Evolutionary conservation across 2,888 invertebrate species (phyloP), one percentile per base, ranked within the genome.

Genomic region (Esperia sulphurella): DNA sequence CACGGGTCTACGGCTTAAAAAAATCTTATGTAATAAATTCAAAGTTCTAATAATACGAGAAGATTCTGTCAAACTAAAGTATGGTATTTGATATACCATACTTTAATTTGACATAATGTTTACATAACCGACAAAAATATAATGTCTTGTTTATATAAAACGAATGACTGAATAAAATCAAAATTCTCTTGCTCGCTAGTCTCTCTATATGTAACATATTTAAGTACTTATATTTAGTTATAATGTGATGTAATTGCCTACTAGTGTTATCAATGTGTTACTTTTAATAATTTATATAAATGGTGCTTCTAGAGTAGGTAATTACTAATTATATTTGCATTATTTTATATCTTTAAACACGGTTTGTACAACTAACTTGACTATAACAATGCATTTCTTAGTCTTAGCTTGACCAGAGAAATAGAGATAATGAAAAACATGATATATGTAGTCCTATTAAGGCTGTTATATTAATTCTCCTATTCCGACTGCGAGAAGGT

Each of bases 241-340:
- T 33, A 33, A 12, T 10, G n/a, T 13, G 28, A 14, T 10, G 33
- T 28, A 12, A 29, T n/a, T 29, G 29, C 41, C 29, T 41, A 29
- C 12, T 33, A 43, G 33, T 14, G 10, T 33, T 10, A 10, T 14
- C 7, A 14, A 12, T 6, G 8, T 33, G 21, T 42, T 42, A 43
- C 14, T 10, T 33, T 33, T 31, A n/a, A 3, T 35, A 51, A 37
- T 50, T 56, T 43, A 48, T 47, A 41, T 54, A 54, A 56, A 60
- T 60, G 65, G 65, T 65, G 65, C 65, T 65, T 62, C 54, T 61
- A 50, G 13, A 54, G 21, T 52, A 54, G 35, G 1, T 45, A 35
- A 14, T n/a, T n/a, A n/a, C n/a, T 33, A 14, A 14, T 33, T 14
- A 43, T 13, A 42, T 42, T 10, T 14, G 12, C n/a, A 31, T 7